A percentile compares a stretch with the other conserved stretches of the same genome.
Conservation (phyloP, 2,888 invertebrate species). For the Epiblema foenella region DNA sequence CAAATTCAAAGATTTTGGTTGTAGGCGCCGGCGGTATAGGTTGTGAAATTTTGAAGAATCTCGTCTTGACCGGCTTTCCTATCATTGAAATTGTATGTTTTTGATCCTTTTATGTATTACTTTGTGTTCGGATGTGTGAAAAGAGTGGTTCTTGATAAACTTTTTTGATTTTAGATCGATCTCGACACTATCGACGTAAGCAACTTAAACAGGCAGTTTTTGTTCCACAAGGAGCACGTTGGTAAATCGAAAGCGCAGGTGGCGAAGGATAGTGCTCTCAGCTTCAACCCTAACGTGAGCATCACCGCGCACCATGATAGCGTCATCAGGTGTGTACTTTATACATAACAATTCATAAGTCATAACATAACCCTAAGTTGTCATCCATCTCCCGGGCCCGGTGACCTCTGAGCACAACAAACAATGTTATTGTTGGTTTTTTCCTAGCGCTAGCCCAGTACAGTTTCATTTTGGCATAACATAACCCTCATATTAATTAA, state of each 20-base stretch:
- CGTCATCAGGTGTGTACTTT: conserved; percentile 89
- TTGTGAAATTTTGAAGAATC: conserved; percentile 98
- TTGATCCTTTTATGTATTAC: conserved; percentile 29
- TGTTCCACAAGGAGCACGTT: conserved; percentile 99
- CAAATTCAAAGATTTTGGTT: conserved; percentile 90
- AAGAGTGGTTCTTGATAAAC: background rate
- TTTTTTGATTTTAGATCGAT: conserved; percentile 92
- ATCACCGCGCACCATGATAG: conserved; percentile 97
- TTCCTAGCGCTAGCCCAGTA: too few species aligned
- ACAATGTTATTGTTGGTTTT: too few species aligned
- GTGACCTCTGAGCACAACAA: too few species aligned
- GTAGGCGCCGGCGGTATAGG: conserved; percentile 99
- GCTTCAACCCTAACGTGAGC: conserved; percentile 94
- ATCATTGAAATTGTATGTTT: conserved; percentile 96
- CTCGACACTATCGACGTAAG: conserved; percentile 99
- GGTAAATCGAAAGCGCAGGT: conserved; percentile 98
- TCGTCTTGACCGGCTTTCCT: conserved; percentile 96
- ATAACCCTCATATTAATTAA: too few species aligned
- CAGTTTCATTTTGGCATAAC: too few species aligned
- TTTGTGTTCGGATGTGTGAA: conserved; percentile 17
- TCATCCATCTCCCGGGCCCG: too few species aligned
- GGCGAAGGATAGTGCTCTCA: conserved; percentile 94
- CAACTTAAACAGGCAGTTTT: conserved; percentile 98
- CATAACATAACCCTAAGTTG: conserved; percentile 22
- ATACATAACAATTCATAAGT: background rate